Base-by-base conservation (phyloP, 1,140 invertebrate genomes). In the Musca vetustissima region DNA sequence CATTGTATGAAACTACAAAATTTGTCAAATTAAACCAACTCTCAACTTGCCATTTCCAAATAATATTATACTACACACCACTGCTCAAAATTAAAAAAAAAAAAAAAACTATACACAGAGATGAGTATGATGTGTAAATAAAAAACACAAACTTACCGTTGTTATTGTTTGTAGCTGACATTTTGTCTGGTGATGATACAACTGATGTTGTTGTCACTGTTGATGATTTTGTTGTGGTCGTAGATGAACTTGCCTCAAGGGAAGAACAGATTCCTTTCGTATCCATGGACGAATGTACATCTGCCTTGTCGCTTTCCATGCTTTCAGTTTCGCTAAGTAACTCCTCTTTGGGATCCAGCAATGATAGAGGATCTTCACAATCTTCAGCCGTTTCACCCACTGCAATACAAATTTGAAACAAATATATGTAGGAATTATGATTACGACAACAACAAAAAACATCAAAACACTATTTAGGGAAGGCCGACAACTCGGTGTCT, bases 321-420 rank as follows among this genome's bases (percentile, higher is more conserved):
- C 73, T 73, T 48, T 76, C 78, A 9, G 75, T 72, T 8, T 75
- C 78, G 52, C 78, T 80, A 49, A 79, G 70, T 36, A 80, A 55
- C 71, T 80, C 78, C 69, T 80, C 78, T 53, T 80, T 80, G 66
- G 78, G 77, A 71, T 80, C 76, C 19, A 78, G 71, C 55, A 79
- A 71, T 59, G 76, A 76, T 47, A 66, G 21, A 49, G 64, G 64
- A 49, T 52, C 68, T 21, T 49, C 43, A 61, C 68, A 64, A 24
- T 75, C 74, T 50, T 77, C 77, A 28, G 53, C 52, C 55, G 79
- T 79, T 70, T 80, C 78, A 70, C 78, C 78, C 71, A 80, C 78
- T 80, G 59, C 28, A 48, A 64, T 13, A 50, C 11, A 66, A 50
- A 47, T 47, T n/a, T 22, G 48, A 50, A 52, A 66, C 21, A 50